Evolutionary conservation across 2,113 vertebrate species (phyloP).

Genomic region (Ciconia boyciana): DNA sequence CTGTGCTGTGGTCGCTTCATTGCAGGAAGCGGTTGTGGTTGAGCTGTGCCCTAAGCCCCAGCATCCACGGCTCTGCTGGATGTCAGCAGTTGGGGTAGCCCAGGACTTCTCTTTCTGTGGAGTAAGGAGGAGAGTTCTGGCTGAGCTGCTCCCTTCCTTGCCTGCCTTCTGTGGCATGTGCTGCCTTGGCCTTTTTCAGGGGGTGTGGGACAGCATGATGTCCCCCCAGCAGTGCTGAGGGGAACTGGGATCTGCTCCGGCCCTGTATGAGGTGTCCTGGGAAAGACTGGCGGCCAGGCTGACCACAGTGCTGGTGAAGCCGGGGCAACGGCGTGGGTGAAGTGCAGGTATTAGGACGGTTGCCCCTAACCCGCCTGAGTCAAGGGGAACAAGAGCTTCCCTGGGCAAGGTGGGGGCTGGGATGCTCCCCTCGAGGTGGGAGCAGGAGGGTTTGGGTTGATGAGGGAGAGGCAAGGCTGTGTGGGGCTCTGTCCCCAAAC

Average conservation of each 20-base stretch:
- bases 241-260: neutral
- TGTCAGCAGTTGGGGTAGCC: neutral
- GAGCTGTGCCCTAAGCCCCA: neutral
- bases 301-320: neutral
- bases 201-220: neutral
- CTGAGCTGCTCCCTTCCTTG: neutral
- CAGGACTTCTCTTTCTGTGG: neutral
- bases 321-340: rapidly evolving
- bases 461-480: neutral
- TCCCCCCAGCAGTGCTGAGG: neutral
- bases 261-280: neutral
- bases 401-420: neutral
- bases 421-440: neutral
- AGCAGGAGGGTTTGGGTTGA: neutral
- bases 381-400: neutral
- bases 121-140: neutral
- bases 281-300: neutral
- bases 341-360: neutral
- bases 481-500: too few species aligned
- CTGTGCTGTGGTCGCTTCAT: neutral
- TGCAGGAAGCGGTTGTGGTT: neutral
- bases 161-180: neutral
- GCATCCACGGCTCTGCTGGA: neutral
- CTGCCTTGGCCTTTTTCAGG: neutral
- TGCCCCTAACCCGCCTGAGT: neutral